A percentile compares a stretch with the other conserved stretches of the same genome.
These are phyloP conservation scores for Neolamprologus brichardi DNA, from an alignment of 2,113 vertebrate genomes.

Conservation along the genomic window DNA sequence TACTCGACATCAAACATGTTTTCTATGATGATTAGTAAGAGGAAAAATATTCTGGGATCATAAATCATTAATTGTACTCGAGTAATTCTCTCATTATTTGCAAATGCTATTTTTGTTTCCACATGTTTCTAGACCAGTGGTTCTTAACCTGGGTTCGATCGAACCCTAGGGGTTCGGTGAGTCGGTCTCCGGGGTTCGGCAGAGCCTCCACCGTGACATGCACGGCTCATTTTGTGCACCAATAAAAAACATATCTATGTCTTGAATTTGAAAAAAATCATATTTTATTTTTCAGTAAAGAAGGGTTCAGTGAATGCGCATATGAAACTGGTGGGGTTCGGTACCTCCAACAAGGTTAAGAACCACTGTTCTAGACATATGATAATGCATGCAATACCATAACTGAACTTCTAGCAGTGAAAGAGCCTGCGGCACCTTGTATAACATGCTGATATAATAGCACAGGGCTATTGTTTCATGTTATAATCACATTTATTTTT, in stretches of 20 bases:
- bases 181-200: no score
- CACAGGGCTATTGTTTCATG: background rate
- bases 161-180: no score
- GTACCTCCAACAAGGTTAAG: no score
- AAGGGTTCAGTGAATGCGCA: no score
- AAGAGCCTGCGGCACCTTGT: fast-evolving
- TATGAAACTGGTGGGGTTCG: no score
- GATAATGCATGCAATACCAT: background rate
- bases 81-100: background rate
- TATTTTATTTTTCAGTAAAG: no score
- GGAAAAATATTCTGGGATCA: background rate
- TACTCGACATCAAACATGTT: background rate
- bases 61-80: background rate
- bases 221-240: no score
- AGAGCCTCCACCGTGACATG: no score
- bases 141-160: no score
- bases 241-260: no score
- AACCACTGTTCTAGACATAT: background rate
- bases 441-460: background rate
- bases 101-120: background rate
- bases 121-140: background rate
- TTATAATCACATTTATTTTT: background rate
- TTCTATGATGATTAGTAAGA: background rate
- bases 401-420: background rate
- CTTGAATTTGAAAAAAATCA: no score